Evolutionary conservation across 1,140 invertebrate species (phyloP).

Genomic region (Heliconius nattereri): DNA sequence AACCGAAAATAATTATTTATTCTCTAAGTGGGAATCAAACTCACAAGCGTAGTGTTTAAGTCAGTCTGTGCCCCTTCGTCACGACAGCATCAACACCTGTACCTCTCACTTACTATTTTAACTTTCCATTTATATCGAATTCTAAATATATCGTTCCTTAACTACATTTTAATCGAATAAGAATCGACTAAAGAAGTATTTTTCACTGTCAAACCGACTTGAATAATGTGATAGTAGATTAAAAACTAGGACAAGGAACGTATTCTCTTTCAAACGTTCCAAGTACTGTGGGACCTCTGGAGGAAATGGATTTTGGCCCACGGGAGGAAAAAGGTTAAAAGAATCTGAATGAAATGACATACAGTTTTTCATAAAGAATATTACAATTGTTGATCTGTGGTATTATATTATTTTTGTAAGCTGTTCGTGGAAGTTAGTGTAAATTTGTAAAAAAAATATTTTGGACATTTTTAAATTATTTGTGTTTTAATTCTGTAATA

Average conservation of each 20-base stretch:
- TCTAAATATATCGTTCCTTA: neutral
- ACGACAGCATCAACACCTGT: too few relatives aligned
- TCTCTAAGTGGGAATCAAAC: too few relatives aligned
- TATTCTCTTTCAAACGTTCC: constrained; percentile 15
- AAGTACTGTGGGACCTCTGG: neutral
- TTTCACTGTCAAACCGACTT: constrained; percentile 23
- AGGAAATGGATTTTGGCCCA: constrained; percentile 19
- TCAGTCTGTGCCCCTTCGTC: too few relatives aligned
- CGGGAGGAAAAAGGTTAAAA: constrained; percentile 2
- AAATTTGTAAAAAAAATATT: too few relatives aligned
- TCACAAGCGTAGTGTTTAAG: too few relatives aligned
- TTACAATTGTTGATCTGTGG: neutral
- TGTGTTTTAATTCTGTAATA: too few relatives aligned
- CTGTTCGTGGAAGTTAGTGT: neutral
- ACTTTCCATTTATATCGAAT: neutral
- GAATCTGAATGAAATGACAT: constrained; percentile 15
- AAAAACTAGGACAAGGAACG: constrained; percentile 19
- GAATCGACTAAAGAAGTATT: constrained; percentile 15
- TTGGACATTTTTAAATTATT: too few relatives aligned
- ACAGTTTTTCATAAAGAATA: neutral
- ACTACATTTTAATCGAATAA: constrained; percentile 11
- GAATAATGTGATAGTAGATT: constrained; percentile 24
- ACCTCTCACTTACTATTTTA: neutral
- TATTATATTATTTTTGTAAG: neutral
- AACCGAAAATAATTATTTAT: too few relatives aligned